phyloP scores from a whole-genome alignment of 2,113 vertebrate genomes.

The Catagonus wagneri region DNA sequence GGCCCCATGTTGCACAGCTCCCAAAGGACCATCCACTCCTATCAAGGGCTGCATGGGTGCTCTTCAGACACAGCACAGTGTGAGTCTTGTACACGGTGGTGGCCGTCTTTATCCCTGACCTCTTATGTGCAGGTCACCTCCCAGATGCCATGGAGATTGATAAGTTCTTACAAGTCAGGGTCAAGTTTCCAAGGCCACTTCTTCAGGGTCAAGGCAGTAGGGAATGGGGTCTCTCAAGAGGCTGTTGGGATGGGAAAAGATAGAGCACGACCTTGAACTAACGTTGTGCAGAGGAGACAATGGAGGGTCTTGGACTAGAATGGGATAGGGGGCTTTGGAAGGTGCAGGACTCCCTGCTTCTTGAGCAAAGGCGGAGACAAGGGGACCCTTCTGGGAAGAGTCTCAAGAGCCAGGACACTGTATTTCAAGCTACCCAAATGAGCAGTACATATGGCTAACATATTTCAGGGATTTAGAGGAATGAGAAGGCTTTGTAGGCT shows the following conservation, averaged over 20 bases:
- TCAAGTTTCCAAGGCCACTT: background rate
- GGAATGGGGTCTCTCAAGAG: background rate
- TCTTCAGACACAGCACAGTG: background rate
- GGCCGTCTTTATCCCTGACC: background rate
- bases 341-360: background rate
- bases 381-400: background rate
- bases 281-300: background rate
- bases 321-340: background rate
- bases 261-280: background rate
- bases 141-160: background rate
- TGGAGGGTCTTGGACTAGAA: background rate
- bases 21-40: background rate
- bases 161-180: background rate
- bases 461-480: background rate
- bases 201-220: background rate
- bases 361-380: background rate
- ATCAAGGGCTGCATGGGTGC: rapidly evolving
- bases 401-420: background rate
- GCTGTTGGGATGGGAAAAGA: background rate
- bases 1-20: background rate
- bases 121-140: too few relatives aligned
- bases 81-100: background rate
- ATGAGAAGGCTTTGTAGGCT: background rate
- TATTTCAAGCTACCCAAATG: background rate
- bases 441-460: background rate